These are phyloP conservation scores for Drosophila teissieri DNA, from an alignment of 1,140 invertebrate species.

Conservation along the genomic window DNA sequence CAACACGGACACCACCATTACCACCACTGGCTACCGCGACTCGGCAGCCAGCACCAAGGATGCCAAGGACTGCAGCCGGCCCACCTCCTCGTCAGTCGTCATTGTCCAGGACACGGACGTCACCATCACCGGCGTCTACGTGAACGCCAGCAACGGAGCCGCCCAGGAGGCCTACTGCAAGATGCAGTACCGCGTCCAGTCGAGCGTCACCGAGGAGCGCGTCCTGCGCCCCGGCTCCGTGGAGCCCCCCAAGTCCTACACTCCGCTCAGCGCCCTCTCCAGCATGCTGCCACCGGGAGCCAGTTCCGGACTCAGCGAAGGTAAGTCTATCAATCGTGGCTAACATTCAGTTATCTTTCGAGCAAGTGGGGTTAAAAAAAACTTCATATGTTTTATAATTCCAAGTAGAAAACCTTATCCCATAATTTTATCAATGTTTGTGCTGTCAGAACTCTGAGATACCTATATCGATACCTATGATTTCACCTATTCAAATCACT, in stretches of 20 bases:
- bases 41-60: constrained; percentile 76
- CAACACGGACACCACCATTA: constrained; percentile 84
- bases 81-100: constrained; percentile 86
- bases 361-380: no score
- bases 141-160: constrained; percentile 90
- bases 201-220: constrained; percentile 84
- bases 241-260: constrained; percentile 92
- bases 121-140: constrained; percentile 93
- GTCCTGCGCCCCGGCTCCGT: constrained; percentile 89
- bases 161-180: constrained; percentile 93
- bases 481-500: no score
- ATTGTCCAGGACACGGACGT: constrained; percentile 94
- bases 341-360: no score
- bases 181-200: constrained; percentile 90
- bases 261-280: constrained; percentile 92
- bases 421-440: no score
- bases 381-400: neutral
- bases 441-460: no score
- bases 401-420: neutral
- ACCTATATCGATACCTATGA: no score
- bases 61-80: constrained; percentile 77
- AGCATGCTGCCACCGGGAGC: constrained; percentile 93
- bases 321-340: constrained; percentile 37
- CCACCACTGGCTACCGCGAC: constrained; percentile 73
- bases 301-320: constrained; percentile 63